These are phyloP conservation scores for Thrips palmi DNA, from an alignment of 1,140 invertebrate genomes.

Conservation along the genomic window DNA sequence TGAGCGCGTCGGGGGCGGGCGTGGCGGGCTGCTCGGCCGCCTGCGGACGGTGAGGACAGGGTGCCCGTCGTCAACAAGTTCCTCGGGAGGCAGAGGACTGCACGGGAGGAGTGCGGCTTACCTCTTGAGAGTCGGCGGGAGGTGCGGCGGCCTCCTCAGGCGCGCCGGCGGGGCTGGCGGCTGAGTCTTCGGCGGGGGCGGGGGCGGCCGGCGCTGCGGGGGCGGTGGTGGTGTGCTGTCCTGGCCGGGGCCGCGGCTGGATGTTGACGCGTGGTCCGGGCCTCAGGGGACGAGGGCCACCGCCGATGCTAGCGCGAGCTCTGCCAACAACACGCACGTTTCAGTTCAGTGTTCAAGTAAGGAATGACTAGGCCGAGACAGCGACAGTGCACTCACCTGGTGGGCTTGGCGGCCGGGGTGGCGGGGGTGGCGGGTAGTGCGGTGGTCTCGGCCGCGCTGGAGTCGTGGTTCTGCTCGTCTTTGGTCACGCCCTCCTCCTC, in stretches of 20 bases:
- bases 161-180: slow-evolving; percentile 13
- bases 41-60: too few relatives aligned
- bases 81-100: too few relatives aligned
- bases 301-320: slow-evolving; percentile 9
- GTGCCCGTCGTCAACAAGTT: too few relatives aligned
- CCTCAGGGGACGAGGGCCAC: slow-evolving; percentile 22
- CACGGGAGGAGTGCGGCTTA: too few relatives aligned
- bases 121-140: slow-evolving; percentile 6
- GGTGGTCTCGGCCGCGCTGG: slow-evolving; percentile 4
- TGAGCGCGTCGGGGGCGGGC: too few relatives aligned
- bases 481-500: slow-evolving; percentile 4
- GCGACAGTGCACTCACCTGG: slow-evolving; percentile 4
- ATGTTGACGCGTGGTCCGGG: slow-evolving; percentile 35
- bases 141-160: slow-evolving; percentile 4
- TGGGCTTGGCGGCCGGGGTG: slow-evolving; percentile 9
- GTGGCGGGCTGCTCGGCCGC: too few relatives aligned
- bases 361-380: not conserved
- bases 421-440: slow-evolving; percentile 7
- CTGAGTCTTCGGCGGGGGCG: slow-evolving; percentile 18
- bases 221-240: slow-evolving; percentile 25
- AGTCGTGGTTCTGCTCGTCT: too few relatives aligned
- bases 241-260: slow-evolving; percentile 26
- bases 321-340: slow-evolving; percentile 6
- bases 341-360: not conserved
- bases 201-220: slow-evolving; percentile 21